These are phyloP conservation scores for Rousettus leschenaultii DNA, from an alignment of 2,113 vertebrate species.

Conservation along the genomic window DNA sequence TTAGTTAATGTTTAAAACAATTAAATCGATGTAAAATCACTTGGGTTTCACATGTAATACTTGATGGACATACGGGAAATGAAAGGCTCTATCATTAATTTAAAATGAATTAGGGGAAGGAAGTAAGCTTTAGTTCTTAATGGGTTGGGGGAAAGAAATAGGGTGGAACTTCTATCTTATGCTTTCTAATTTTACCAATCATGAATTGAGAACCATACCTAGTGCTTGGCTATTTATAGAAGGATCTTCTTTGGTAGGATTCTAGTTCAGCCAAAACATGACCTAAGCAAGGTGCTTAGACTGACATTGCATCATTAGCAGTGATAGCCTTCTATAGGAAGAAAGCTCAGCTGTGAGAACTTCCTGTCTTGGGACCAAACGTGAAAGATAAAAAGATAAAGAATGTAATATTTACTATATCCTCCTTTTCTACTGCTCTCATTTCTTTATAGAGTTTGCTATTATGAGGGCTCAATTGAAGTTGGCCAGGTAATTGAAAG, in stretches of 20 bases:
- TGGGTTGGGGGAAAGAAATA: too few species aligned
- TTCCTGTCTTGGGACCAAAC: neutral
- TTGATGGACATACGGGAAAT: neutral
- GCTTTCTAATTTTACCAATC: neutral
- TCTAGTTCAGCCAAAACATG: neutral
- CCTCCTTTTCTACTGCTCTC: neutral
- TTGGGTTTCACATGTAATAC: neutral
- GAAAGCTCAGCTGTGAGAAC: neutral
- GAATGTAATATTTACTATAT: neutral
- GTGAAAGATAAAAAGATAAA: neutral
- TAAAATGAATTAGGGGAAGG: neutral
- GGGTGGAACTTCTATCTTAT: neutral
- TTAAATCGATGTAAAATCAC: neutral
- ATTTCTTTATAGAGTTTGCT: neutral
- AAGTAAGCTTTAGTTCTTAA: too few species aligned
- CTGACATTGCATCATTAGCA: neutral
- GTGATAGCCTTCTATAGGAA: neutral
- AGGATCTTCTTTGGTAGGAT: neutral
- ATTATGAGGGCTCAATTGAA: neutral
- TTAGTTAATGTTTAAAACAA: neutral
- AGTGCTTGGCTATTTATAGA: neutral
- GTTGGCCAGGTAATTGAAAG: neutral
- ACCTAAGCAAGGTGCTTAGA: neutral
- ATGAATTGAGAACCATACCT: neutral
- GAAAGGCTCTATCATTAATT: neutral